These are phyloP conservation scores for Speoplatyrhinus poulsoni DNA, from an alignment of 2,113 vertebrate genomes.

Conservation along the genomic window DNA sequence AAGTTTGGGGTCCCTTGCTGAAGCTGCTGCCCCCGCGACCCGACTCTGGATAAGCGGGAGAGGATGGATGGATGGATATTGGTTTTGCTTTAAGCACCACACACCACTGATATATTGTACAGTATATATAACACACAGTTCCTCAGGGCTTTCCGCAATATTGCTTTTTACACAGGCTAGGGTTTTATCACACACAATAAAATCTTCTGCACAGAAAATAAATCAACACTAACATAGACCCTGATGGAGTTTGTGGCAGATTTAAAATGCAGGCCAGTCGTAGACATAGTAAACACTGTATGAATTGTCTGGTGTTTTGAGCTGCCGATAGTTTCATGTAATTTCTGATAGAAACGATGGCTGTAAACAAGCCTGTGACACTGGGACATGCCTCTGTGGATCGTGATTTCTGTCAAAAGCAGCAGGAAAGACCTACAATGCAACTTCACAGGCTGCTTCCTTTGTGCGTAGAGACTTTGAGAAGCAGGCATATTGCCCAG, in stretches of 20 bases:
- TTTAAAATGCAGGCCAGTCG: conserved; percentile 19
- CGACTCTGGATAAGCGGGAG: too few relatives aligned
- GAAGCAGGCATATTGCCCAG: conserved; percentile 47
- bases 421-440: conserved; percentile 63
- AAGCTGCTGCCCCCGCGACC: too few relatives aligned
- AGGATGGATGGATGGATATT: too few relatives aligned
- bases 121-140: not conserved
- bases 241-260: conserved; percentile 13
- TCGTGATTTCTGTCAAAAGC: conserved; percentile 32
- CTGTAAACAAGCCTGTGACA: conserved; percentile 30
- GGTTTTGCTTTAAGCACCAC: too few relatives aligned
- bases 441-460: conserved; percentile 59
- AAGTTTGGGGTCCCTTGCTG: too few relatives aligned
- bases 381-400: conserved; percentile 18
- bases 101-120: too few relatives aligned
- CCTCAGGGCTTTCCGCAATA: not conserved
- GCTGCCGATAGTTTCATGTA: not conserved
- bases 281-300: not conserved
- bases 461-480: conserved; percentile 44
- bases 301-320: not conserved
- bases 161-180: not conserved
- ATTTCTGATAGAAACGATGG: conserved; percentile 7
- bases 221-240: conserved; percentile 32
- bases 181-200: not conserved
- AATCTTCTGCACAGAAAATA: conserved; percentile 40